Evolutionary conservation across 2,888 invertebrate species (phyloP), one percentile per base, ranked within the genome.

Genomic region (Timema podura): DNA sequence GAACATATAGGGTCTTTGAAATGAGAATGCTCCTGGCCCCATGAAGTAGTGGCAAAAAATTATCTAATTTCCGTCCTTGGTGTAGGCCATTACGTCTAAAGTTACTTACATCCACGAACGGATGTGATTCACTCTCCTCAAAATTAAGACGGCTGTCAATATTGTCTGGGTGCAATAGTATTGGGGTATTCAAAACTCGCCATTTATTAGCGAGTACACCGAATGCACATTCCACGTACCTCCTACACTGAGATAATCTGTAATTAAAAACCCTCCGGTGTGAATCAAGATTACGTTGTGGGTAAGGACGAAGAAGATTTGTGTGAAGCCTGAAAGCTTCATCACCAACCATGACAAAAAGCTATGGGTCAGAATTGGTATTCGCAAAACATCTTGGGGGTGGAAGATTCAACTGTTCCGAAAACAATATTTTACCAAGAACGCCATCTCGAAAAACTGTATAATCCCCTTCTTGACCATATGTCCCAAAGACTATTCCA

Each of bases 321-420:
- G 61, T 61, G 13, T 61, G 61, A 61, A 61, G 61, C 13, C 61
- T 15, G 7, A 61, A 61, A 10, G 61, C 16, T 61, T 61, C 61
- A 61, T 61, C 61, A 61, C 61, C 61, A 61, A 61, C 61, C 61
- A 61, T 61, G 16, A 61, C 61, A 61, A 61, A 61, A 61, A 16
- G 16, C 61, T 61, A 16, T 61, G 61, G 61, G 7, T 61, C 9
- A 61, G 13, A 61, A 61, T 8, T 1, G 61, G 61, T 61, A 13
- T 61, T 61, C 13, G 61, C 16, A 7, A 61, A 61, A 61, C 61
- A 61, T 61, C 45, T 61, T 61, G 61, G 16, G 30, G 61, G 61
- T 61, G 61, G 61, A 10, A 61, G 13, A 61, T 16, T 61, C 61
- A 61, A 61, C 8, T 7, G 30, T 10, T 13, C 61, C 13, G 61